Evolutionary conservation across 2,888 invertebrate genomes (phyloP).

Genomic region (Thereva unica): DNA sequence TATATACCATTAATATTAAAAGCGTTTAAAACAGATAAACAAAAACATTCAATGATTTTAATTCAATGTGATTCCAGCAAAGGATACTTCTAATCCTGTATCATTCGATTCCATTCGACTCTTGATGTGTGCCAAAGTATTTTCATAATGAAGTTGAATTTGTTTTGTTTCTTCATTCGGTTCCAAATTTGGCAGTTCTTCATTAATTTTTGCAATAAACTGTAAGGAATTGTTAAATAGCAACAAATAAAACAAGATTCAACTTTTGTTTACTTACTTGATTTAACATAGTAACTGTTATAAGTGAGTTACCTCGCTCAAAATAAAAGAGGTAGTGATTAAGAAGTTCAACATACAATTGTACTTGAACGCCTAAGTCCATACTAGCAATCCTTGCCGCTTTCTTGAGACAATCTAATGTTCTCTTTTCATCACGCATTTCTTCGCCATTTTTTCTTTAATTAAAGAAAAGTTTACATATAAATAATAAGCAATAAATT

Average conservation of each 20-base stretch:
- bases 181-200: constrained; percentile 91
- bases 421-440: constrained; percentile 88
- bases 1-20: constrained; percentile 23
- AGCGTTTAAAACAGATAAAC: constrained; percentile 11
- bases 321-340: constrained; percentile 93
- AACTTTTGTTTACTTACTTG: constrained; percentile 55
- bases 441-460: constrained; percentile 60
- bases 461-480: constrained; percentile 21
- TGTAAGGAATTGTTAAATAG: constrained; percentile 53
- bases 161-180: constrained; percentile 95
- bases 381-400: constrained; percentile 95
- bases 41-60: constrained; percentile 39
- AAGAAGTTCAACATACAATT: constrained; percentile 91
- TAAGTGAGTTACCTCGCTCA: constrained; percentile 77
- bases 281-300: constrained; percentile 63
- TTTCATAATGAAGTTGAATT: constrained; percentile 92
- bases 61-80: constrained; percentile 57
- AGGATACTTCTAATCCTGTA: constrained; percentile 55
- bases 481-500: background rate
- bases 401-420: constrained; percentile 93
- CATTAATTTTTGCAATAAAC: constrained; percentile 90
- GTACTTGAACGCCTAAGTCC: constrained; percentile 95
- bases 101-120: constrained; percentile 62
- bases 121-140: constrained; percentile 81
- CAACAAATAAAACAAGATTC: constrained; percentile 5